Conservation (phyloP, 2,797 vertebrate species). For the Rhinoraja longicauda region DNA sequence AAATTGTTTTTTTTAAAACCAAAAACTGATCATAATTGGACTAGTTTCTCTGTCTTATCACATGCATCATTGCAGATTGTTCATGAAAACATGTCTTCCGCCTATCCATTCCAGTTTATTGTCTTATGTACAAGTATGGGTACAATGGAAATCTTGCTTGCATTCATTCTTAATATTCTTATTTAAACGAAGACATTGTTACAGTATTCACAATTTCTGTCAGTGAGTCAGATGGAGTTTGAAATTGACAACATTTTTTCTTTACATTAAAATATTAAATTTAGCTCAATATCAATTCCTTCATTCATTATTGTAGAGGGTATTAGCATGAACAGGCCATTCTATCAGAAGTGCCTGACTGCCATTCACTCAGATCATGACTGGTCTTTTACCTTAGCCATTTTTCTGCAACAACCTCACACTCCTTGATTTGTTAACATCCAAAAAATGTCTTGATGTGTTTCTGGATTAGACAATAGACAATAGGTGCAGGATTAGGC, state of each 20-base stretch:
- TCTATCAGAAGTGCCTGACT: too few species aligned
- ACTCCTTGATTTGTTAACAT: too few species aligned
- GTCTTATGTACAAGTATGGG: too few species aligned
- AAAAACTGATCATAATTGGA: not conserved
- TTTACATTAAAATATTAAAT: not conserved
- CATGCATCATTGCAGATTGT: not conserved
- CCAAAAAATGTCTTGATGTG: too few species aligned
- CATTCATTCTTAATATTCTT: not conserved
- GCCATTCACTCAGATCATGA: too few species aligned
- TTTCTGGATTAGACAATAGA: too few species aligned
- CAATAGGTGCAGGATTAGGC: too few species aligned
- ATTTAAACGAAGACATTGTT: not conserved
- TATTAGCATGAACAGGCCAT: too few species aligned
- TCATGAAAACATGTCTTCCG: not conserved
- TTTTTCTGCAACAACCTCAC: too few species aligned
- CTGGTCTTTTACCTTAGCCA: too few species aligned
- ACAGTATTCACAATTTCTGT: not conserved
- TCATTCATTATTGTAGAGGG: not conserved
- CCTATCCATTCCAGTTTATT: too few species aligned
- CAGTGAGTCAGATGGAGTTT: not conserved
- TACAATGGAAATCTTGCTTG: too few species aligned
- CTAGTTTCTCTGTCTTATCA: not conserved
- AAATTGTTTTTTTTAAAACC: not conserved
- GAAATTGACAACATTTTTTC: not conserved
- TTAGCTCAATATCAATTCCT: not conserved